These are phyloP conservation scores for Otus sunia DNA, from an alignment of 2,113 vertebrate genomes.

Conservation along the genomic window DNA sequence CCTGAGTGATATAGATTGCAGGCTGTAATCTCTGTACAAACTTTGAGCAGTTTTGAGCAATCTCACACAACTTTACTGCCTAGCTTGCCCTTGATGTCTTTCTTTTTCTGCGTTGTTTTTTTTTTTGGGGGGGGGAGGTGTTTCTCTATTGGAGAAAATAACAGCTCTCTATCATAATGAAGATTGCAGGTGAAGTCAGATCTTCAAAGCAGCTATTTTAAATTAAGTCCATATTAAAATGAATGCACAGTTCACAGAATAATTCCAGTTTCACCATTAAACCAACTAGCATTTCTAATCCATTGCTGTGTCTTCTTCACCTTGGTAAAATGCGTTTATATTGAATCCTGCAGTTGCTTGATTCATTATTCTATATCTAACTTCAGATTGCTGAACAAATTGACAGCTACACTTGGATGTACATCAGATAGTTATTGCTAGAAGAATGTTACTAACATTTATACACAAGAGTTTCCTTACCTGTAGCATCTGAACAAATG, in stretches of 20 bases:
- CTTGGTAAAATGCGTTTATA: not conserved
- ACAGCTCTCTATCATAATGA: not conserved
- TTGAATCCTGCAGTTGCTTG: not conserved
- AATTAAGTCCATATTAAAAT: not conserved
- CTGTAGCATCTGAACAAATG: not conserved
- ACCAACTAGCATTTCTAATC: not conserved
- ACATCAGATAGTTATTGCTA: not conserved
- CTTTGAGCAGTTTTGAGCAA: not conserved
- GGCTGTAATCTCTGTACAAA: not conserved
- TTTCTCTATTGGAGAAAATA: not conserved
- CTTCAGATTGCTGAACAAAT: not conserved
- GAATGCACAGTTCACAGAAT: not conserved
- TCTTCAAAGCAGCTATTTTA: not conserved
- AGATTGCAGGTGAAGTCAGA: not conserved
- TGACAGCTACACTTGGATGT: not conserved
- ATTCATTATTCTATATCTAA: not conserved
- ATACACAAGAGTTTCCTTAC: not conserved
- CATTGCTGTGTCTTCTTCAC: not conserved
- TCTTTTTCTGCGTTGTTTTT: not conserved
- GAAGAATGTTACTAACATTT: not conserved
- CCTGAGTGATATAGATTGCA: not conserved
- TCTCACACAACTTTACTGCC: not conserved
- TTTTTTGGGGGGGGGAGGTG: rapidly evolving
- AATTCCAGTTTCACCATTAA: not conserved
- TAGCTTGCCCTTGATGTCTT: not conserved